phyloP scores from a whole-genome alignment of 2,888 invertebrate species.

The Nycteola revayana region DNA sequence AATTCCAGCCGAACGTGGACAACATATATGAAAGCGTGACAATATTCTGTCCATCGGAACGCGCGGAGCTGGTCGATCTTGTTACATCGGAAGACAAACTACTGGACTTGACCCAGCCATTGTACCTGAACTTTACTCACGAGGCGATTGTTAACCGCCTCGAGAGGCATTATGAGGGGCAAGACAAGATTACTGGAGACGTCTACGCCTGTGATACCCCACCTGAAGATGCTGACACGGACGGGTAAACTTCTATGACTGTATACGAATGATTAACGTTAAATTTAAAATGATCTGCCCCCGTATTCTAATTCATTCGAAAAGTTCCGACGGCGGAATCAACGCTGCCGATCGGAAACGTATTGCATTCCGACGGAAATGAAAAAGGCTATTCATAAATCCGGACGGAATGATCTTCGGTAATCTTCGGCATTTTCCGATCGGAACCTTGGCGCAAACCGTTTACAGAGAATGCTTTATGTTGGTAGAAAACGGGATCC shows the following conservation, averaged over 20 bases:
- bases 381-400: too few species aligned
- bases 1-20: conserved; percentile 86
- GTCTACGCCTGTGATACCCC: conserved; percentile 88
- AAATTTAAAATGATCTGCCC: too few species aligned
- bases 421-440: too few species aligned
- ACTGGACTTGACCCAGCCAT: conserved; percentile 89
- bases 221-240: conserved; percentile 80
- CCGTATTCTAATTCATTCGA: too few species aligned
- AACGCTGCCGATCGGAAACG: too few species aligned
- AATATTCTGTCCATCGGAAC: conserved; percentile 91
- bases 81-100: conserved; percentile 89
- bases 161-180: conserved; percentile 84
- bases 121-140: conserved; percentile 94
- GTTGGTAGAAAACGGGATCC: too few species aligned
- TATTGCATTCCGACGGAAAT: too few species aligned
- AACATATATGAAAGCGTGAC: conserved; percentile 91
- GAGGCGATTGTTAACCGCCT: conserved; percentile 89
- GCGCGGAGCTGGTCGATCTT: conserved; percentile 86
- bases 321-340: too few species aligned
- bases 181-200: conserved; percentile 91
- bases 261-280: too few species aligned
- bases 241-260: conserved; percentile 78
- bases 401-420: too few species aligned
- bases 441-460: too few species aligned
- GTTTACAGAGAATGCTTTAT: too few species aligned